Evolutionary conservation across 1,140 invertebrate genomes (phyloP).

Genomic region (Sinella curviseta): DNA sequence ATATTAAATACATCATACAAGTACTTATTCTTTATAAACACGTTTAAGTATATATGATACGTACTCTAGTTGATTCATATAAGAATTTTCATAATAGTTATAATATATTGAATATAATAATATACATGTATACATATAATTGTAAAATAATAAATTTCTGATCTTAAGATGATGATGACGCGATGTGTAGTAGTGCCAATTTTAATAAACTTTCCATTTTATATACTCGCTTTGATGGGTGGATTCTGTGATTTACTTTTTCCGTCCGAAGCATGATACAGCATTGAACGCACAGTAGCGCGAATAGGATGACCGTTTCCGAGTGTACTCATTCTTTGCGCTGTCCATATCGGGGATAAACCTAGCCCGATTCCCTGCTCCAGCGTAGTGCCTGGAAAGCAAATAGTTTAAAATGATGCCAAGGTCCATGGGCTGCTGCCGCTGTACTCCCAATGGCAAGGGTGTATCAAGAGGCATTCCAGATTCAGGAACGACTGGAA

Average conservation of each 20-base stretch:
- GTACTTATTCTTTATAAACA: too few relatives aligned
- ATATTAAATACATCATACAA: too few relatives aligned
- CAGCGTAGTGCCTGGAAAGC: background rate
- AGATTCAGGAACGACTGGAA: background rate
- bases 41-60: too few relatives aligned
- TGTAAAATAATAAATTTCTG: too few relatives aligned
- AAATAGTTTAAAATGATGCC: background rate
- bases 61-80: too few relatives aligned
- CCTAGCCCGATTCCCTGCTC: background rate
- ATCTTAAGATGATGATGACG: background rate
- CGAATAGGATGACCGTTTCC: background rate
- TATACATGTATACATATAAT: too few relatives aligned
- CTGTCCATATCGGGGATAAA: background rate
- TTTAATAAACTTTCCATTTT: background rate
- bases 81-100: too few relatives aligned
- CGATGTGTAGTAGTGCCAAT: background rate
- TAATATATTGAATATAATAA: too few relatives aligned
- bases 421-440: background rate
- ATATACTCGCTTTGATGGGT: background rate
- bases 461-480: background rate
- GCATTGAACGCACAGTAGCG: conserved; percentile 28
- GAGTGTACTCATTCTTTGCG: background rate
- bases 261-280: conserved; percentile 25
- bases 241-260: background rate
- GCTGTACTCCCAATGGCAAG: background rate